Evolutionary conservation across 2,797 vertebrate genomes (phyloP).

Genomic region (Setipinna tenuifilis): DNA sequence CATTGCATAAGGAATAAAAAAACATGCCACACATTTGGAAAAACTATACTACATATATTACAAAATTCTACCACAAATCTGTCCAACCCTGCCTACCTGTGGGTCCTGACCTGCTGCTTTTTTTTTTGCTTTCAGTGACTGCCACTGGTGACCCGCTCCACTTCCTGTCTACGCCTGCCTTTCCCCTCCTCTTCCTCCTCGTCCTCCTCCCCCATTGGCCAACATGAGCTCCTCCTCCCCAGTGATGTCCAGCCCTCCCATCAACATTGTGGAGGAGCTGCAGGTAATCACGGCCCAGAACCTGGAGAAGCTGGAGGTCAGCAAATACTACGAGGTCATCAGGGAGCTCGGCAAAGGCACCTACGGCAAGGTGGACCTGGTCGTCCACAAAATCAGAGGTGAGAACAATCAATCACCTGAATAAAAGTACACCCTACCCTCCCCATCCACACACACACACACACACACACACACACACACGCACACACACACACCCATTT

Average conservation of each 20-base stretch:
- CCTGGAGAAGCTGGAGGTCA: constrained; percentile 80
- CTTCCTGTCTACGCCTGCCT: background rate
- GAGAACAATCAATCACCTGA: constrained; percentile 35
- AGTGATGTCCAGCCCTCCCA: constrained; percentile 66
- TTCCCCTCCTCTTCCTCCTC: background rate
- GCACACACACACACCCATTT: constrained; percentile 4
- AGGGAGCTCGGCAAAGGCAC: constrained; percentile 84
- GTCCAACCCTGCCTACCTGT: too few relatives aligned
- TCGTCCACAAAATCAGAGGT: constrained; percentile 84
- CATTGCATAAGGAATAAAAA: too few relatives aligned
- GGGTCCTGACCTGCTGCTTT: background rate
- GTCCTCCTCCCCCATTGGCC: constrained; percentile 37
- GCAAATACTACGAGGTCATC: constrained; percentile 84
- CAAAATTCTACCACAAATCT: too few relatives aligned
- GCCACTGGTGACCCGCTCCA: background rate
- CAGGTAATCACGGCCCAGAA: constrained; percentile 83
- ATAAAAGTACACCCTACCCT: constrained; percentile 18
- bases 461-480: too few relatives aligned
- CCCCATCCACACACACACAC: background rate
- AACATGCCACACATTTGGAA: too few relatives aligned
- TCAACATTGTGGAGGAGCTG: constrained; percentile 83
- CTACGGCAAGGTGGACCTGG: constrained; percentile 85
- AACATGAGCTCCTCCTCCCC: constrained; percentile 78
- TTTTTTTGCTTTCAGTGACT: constrained; percentile 1
- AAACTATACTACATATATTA: too few relatives aligned